A percentile compares a stretch with the other conserved stretches of the same genome.
These are phyloP conservation scores for Lutjanus campechanus DNA, from an alignment of 2,797 vertebrate species.

Conservation along the genomic window DNA sequence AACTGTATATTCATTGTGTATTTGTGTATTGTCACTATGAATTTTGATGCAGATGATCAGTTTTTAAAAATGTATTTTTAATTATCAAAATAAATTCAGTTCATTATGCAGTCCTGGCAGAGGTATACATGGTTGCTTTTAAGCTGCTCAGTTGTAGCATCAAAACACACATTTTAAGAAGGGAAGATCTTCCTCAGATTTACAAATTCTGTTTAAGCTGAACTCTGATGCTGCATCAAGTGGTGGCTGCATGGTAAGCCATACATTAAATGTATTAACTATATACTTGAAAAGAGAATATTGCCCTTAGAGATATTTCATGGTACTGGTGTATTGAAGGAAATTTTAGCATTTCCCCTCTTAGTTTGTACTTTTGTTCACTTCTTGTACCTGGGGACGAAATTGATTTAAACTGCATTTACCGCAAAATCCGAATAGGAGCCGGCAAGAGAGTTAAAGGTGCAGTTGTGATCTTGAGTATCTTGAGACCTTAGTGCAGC, in stretches of 20 bases:
- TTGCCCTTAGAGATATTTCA: background rate
- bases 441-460: slow-evolving; percentile 91
- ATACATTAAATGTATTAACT: background rate
- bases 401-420: slow-evolving; percentile 79
- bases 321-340: too few species aligned
- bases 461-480: slow-evolving; percentile 89
- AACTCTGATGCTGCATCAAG: background rate
- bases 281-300: background rate
- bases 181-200: background rate
- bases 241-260: background rate
- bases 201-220: background rate
- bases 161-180: background rate
- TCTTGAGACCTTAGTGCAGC: slow-evolving; percentile 87
- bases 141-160: background rate
- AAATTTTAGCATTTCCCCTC: background rate
- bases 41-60: background rate
- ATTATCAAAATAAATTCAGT: slow-evolving; percentile 1
- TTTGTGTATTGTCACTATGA: background rate
- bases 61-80: background rate
- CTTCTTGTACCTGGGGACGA: background rate
- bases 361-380: too few species aligned
- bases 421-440: slow-evolving; percentile 98
- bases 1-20: background rate
- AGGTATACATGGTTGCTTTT: background rate
- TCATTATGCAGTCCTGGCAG: background rate